These are phyloP conservation scores for Drosophila anceps DNA, from an alignment of 2,888 invertebrate species.

Conservation along the genomic window DNA sequence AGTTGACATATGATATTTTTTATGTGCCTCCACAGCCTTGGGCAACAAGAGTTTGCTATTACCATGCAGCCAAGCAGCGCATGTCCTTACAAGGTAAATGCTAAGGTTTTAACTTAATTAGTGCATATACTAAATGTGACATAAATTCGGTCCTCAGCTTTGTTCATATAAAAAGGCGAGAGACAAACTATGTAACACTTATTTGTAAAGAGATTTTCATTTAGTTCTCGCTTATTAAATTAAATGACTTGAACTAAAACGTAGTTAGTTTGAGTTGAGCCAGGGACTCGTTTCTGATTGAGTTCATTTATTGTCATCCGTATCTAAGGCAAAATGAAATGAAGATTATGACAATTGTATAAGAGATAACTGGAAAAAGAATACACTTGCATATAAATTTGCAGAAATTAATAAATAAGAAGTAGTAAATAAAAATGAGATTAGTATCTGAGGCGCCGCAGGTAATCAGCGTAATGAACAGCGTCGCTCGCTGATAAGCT, in stretches of 20 bases:
- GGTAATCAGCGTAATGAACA: background rate
- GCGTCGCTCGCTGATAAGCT: conserved; percentile 1
- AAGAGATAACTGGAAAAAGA: background rate
- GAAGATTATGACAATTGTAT: background rate
- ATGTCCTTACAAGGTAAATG: conserved; percentile 70
- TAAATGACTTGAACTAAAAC: background rate
- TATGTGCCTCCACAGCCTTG: conserved; percentile 59
- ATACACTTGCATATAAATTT: background rate
- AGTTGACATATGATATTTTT: conserved; percentile 80
- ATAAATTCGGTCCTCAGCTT: conserved; percentile 36
- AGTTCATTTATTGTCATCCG: background rate
- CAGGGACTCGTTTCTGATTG: background rate
- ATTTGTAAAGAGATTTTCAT: conserved; percentile 19
- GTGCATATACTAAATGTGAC: conserved; percentile 62
- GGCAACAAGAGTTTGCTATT: conserved; percentile 72
- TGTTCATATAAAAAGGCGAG: conserved; percentile 8
- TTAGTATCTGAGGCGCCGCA: background rate
- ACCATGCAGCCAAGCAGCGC: conserved; percentile 48
- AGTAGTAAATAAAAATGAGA: conserved; percentile 1
- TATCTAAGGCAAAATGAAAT: background rate
- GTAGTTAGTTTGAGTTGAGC: background rate
- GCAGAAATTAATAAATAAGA: background rate
- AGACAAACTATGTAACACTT: conserved; percentile 31
- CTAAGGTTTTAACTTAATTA: conserved; percentile 78
- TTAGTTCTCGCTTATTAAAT: background rate